These are phyloP conservation scores for Atta cephalotes DNA, from an alignment of 1,140 invertebrate species.

Conservation along the genomic window DNA sequence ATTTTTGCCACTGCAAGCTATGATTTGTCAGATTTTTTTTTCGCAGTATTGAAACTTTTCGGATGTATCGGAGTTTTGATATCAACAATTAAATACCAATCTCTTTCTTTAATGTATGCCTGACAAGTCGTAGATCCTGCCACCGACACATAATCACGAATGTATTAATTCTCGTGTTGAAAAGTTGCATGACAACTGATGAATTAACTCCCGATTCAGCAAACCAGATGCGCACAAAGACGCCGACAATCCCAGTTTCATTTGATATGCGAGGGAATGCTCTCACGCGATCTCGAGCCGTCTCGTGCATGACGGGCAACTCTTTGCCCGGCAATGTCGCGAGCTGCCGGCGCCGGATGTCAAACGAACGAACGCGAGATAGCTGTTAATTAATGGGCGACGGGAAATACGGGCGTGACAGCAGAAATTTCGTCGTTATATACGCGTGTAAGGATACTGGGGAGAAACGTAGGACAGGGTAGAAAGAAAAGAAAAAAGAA, in stretches of 20 bases:
- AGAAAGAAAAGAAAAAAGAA: background rate
- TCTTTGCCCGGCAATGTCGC: slow-evolving; percentile 27
- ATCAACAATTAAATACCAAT: slow-evolving; percentile 11
- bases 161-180: slow-evolving; percentile 13
- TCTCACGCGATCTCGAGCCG: slow-evolving; percentile 35
- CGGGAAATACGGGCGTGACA: slow-evolving; percentile 36
- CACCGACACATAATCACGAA: background rate
- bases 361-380: slow-evolving; percentile 41
- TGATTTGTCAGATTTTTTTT: background rate
- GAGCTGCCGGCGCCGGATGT: slow-evolving; percentile 33
- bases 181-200: slow-evolving; percentile 40
- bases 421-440: slow-evolving; percentile 34
- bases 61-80: background rate
- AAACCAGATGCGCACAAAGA: slow-evolving; percentile 26
- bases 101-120: background rate
- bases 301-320: slow-evolving; percentile 16
- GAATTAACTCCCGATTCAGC: slow-evolving; percentile 45
- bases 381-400: slow-evolving; percentile 51
- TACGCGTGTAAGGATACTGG: background rate
- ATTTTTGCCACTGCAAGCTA: slow-evolving; percentile 7
- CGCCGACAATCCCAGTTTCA: slow-evolving; percentile 18
- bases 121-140: background rate
- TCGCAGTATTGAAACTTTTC: slow-evolving; percentile 3
- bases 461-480: too few species aligned
- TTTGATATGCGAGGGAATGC: slow-evolving; percentile 45